These are phyloP conservation scores for Gambusia affinis DNA, from an alignment of 2,113 vertebrate genomes.

Conservation along the genomic window DNA sequence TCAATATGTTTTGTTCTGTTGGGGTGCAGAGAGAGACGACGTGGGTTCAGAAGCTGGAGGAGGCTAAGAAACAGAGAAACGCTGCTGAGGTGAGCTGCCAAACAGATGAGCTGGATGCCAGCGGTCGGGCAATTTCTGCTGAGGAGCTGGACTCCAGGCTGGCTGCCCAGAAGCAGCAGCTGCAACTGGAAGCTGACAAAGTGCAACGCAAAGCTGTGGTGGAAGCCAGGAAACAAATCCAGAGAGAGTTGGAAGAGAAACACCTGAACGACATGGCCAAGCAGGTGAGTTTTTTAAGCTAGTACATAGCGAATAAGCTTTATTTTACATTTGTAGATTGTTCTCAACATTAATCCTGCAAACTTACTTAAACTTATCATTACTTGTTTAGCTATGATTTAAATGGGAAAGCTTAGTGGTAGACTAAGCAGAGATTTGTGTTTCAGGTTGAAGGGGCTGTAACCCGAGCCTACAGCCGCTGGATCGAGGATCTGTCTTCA, in stretches of 20 bases:
- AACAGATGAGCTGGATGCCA: slow-evolving; percentile 64
- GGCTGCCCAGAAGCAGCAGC: slow-evolving; percentile 66
- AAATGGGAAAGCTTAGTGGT: background rate
- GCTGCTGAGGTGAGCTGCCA: slow-evolving; percentile 78
- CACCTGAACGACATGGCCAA: slow-evolving; percentile 81
- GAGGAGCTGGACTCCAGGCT: slow-evolving; percentile 73
- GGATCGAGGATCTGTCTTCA: slow-evolving; percentile 87
- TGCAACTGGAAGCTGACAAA: slow-evolving; percentile 74
- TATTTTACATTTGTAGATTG: background rate
- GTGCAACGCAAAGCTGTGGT: slow-evolving; percentile 70
- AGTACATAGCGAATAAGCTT: background rate
- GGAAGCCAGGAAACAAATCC: slow-evolving; percentile 73
- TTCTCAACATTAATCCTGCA: background rate
- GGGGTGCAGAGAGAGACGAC: slow-evolving; percentile 78
- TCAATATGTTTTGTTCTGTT: background rate
- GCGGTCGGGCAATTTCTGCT: slow-evolving; percentile 20
- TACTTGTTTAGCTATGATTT: background rate
- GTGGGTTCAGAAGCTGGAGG: slow-evolving; percentile 82
- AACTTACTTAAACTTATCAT: background rate
- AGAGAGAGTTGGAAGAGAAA: slow-evolving; percentile 80
- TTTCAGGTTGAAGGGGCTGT: slow-evolving; percentile 88
- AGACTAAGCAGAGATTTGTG: background rate
- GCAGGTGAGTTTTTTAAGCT: slow-evolving; percentile 79
- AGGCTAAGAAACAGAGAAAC: slow-evolving; percentile 55
- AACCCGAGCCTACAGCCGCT: slow-evolving; percentile 83